Conservation (phyloP, 2,888 invertebrate genomes). For the Thalpophila matura region DNA sequence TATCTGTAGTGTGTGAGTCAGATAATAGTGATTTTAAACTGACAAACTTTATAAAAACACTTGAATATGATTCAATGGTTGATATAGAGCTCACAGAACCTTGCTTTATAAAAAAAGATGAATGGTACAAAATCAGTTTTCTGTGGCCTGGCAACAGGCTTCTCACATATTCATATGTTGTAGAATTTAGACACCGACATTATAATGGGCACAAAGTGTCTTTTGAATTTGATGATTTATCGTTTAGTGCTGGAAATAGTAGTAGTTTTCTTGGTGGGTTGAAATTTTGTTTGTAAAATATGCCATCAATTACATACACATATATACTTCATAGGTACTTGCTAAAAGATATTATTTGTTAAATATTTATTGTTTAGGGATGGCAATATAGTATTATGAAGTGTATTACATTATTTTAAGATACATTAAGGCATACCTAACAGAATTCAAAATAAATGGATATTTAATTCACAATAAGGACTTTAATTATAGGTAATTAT, state of each 20-base stretch:
- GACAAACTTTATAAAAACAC: conserved; percentile 79
- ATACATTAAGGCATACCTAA: conserved; percentile 36
- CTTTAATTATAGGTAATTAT: no score
- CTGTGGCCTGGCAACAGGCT: conserved; percentile 80
- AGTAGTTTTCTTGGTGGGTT: conserved; percentile 86
- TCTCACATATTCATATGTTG: conserved; percentile 80
- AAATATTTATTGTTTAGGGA: conserved; percentile 28
- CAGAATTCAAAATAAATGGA: conserved; percentile 14
- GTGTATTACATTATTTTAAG: conserved; percentile 16
- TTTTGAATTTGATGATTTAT: conserved; percentile 85
- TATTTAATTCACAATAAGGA: not conserved
- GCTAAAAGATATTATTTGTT: conserved; percentile 5
- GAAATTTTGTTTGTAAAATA: conserved; percentile 82
- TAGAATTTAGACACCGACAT: conserved; percentile 80
- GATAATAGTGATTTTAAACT: conserved; percentile 79
- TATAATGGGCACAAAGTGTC: conserved; percentile 78
- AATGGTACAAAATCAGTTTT: conserved; percentile 85
- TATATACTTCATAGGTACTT: conserved; percentile 31
- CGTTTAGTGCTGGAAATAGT: conserved; percentile 70
- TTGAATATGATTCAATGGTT: conserved; percentile 85
- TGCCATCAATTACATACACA: conserved; percentile 5
- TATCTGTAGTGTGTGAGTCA: conserved; percentile 79
- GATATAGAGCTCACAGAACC: conserved; percentile 83
- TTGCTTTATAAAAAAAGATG: conserved; percentile 82
- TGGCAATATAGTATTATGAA: conserved; percentile 15